Conservation (phyloP, 2,113 vertebrate genomes). For the Neodon shergylaensis region DNA sequence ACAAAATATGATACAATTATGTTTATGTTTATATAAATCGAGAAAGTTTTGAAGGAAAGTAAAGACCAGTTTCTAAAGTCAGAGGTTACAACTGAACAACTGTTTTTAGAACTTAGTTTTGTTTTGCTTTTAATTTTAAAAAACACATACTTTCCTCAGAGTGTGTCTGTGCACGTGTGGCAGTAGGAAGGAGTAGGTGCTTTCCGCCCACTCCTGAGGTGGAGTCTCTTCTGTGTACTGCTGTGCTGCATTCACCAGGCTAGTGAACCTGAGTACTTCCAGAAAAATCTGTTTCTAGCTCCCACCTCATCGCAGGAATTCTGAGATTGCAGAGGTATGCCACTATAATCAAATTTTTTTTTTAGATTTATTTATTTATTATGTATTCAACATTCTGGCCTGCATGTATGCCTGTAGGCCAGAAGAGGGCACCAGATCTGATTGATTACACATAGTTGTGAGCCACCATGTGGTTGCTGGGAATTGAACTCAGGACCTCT, state of each 20-base stretch:
- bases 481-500: too few species aligned
- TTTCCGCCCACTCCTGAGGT: neutral
- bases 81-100: neutral
- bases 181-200: neutral
- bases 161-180: neutral
- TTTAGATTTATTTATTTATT: too few species aligned
- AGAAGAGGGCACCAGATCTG: too few species aligned
- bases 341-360: too few species aligned
- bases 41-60: constrained; percentile 49
- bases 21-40: neutral
- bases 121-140: neutral
- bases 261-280: neutral
- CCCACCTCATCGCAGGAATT: neutral
- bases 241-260: neutral
- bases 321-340: too few species aligned
- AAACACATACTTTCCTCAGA: neutral
- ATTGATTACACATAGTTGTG: too few species aligned
- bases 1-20: constrained; percentile 62
- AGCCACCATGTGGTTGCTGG: too few species aligned
- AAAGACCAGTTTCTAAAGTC: constrained; percentile 47
- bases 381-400: too few species aligned
- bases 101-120: constrained; percentile 11
- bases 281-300: too few species aligned
- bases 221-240: neutral
- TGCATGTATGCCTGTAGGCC: too few species aligned